Evolutionary conservation across 2,888 invertebrate species (phyloP).

Genomic region (Thumatha senex): DNA sequence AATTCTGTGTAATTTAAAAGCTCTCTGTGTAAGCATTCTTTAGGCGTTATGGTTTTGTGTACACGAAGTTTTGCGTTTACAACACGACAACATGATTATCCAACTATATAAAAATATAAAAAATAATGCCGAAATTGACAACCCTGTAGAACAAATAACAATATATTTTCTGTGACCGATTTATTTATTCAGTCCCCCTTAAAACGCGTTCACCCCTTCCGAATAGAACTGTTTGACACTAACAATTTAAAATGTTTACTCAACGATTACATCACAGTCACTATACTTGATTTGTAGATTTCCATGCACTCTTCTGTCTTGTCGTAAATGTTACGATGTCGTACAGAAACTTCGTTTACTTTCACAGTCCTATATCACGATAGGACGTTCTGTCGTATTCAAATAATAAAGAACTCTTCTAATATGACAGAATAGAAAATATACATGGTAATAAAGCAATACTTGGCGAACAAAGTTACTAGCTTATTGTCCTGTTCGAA

Average conservation of each 20-base stretch:
- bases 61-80: neutral
- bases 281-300: slow-evolving; percentile 4
- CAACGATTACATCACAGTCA: neutral
- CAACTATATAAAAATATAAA: no score
- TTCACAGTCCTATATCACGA: slow-evolving; percentile 17
- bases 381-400: slow-evolving; percentile 14
- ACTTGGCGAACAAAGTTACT: slow-evolving; percentile 33
- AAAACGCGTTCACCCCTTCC: neutral
- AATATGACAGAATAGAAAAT: slow-evolving; percentile 25
- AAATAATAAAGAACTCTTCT: slow-evolving; percentile 27
- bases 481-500: slow-evolving; percentile 32
- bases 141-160: neutral
- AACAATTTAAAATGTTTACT: slow-evolving; percentile 3
- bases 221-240: slow-evolving; percentile 2
- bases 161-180: neutral
- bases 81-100: no score
- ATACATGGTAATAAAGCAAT: slow-evolving; percentile 32
- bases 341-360: slow-evolving; percentile 14
- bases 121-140: neutral
- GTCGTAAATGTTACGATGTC: slow-evolving; percentile 14
- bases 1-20: no score
- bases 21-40: no score
- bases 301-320: slow-evolving; percentile 2
- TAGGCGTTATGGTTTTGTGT: neutral
- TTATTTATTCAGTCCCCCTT: slow-evolving; percentile 1